Evolutionary conservation across 2,888 invertebrate species (phyloP).

Genomic region (Oeneis ivallda): DNA sequence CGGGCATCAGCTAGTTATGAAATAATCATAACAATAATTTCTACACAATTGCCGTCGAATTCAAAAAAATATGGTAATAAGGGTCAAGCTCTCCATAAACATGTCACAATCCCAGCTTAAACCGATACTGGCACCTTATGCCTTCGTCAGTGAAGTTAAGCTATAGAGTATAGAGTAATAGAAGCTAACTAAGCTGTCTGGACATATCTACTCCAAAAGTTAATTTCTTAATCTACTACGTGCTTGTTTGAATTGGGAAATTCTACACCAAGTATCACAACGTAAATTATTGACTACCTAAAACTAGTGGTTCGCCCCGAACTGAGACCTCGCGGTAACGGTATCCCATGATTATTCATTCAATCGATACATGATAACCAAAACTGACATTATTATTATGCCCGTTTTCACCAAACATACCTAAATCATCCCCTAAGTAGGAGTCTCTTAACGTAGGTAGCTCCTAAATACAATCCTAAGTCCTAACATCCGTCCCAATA

Average conservation of each 20-base stretch:
- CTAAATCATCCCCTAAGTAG: too few relatives aligned
- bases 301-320: too few relatives aligned
- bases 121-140: not conserved
- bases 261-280: not conserved
- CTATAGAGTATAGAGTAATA: not conserved
- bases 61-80: slow-evolving; percentile 36
- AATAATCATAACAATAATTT: slow-evolving; percentile 30
- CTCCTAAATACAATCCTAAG: too few relatives aligned
- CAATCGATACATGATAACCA: too few relatives aligned
- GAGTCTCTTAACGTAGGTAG: too few relatives aligned
- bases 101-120: slow-evolving; percentile 1
- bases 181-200: not conserved
- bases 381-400: too few relatives aligned
- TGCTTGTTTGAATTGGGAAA: too few relatives aligned
- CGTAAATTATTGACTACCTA: not conserved
- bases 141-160: not conserved
- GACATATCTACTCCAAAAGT: not conserved
- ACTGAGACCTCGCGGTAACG: too few relatives aligned
- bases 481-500: too few relatives aligned
- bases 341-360: too few relatives aligned
- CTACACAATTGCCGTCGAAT: slow-evolving; percentile 33
- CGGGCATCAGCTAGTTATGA: too few relatives aligned
- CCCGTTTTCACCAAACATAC: too few relatives aligned
- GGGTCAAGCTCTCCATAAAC: slow-evolving; percentile 23
- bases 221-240: not conserved